These are phyloP conservation scores for Agrypnus murinus DNA, from an alignment of 2,888 invertebrate species.

Conservation along the genomic window DNA sequence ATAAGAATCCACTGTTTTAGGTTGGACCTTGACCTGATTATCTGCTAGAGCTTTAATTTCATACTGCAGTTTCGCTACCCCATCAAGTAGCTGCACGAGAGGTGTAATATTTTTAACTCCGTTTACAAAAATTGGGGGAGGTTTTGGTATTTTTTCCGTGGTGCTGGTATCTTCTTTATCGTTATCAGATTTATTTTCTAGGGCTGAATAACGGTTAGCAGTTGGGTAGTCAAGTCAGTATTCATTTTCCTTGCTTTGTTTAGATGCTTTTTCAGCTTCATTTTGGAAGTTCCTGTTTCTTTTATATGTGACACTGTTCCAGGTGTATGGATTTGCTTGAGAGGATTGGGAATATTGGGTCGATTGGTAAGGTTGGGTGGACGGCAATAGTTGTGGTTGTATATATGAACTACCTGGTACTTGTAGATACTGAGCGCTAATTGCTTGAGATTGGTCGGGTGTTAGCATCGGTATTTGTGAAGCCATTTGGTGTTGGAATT, in stretches of 20 bases:
- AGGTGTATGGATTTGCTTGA: too few species aligned
- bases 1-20: slow-evolving; percentile 13
- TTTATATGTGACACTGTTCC: too few species aligned
- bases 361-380: slow-evolving; percentile 15
- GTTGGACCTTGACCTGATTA: too few species aligned
- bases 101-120: slow-evolving; percentile 25
- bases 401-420: slow-evolving; percentile 6
- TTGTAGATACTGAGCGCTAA: slow-evolving; percentile 15
- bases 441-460: slow-evolving; percentile 5
- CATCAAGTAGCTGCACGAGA: slow-evolving; percentile 14
- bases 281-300: not conserved
- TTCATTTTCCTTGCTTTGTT: not conserved
- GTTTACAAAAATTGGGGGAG: slow-evolving; percentile 26
- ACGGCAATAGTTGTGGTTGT: slow-evolving; percentile 17
- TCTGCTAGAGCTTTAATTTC: slow-evolving; percentile 28
- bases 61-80: slow-evolving; percentile 11
- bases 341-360: too few species aligned
- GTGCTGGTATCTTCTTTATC: slow-evolving; percentile 13
- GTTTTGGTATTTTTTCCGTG: slow-evolving; percentile 17
- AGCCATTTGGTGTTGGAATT: slow-evolving; percentile 13
- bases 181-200: too few species aligned
- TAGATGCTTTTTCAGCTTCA: not conserved
- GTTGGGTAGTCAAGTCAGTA: not conserved
- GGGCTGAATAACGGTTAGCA: not conserved
- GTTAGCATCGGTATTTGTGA: slow-evolving; percentile 7